Base-by-base conservation (phyloP, 2,888 invertebrate genomes). In the Rhynchonema sp. region DNA sequence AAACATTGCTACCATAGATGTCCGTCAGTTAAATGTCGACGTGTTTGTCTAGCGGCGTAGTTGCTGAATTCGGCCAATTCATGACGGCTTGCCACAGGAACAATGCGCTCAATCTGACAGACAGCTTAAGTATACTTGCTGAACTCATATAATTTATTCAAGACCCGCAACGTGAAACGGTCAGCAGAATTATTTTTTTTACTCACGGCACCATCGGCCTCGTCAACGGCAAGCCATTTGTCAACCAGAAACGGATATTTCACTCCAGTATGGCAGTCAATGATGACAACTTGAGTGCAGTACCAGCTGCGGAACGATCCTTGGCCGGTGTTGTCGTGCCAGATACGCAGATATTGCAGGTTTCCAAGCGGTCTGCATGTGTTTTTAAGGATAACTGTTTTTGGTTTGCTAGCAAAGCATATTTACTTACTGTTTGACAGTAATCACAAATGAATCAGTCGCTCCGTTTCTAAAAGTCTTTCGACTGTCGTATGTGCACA, bases 281-380 rank as follows among this genome's bases (percentile, higher is more conserved):
- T 38, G 3, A 58, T 27, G 6, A 58, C n/a, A 25, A 58, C 52
- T 78, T 2, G 77, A 3, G 2, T 3, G 30, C 29, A 30, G 30
- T 72, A 77, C 78, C 78, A 78, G 1, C 76, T 75, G 1, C 71
- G 74, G 63, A 69, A 70, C 54, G 70, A 69, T 1, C 75, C 76
- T 61, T 71, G 69, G 1, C 78, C 78, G 2, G 73, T 71, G 67
- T 78, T 78, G 68, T 78, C 77, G 62, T 78, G 78, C 78, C 78
- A 79, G 3, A 79, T 67, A 9, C 77, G 69, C 29, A 76, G 65
- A 65, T 74, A 77, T 63, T 72, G 73, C 58, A 78, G 67, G 1
- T 67, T 65, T 2, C 78, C 78, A 26, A 78, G 72, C 1, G 76
- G 72, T 60, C 77, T 77, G 64, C 3, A 52, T 52, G n/a, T n/a